phyloP scores from a whole-genome alignment of 2,113 vertebrate genomes.

The Ctenomys sociabilis region DNA sequence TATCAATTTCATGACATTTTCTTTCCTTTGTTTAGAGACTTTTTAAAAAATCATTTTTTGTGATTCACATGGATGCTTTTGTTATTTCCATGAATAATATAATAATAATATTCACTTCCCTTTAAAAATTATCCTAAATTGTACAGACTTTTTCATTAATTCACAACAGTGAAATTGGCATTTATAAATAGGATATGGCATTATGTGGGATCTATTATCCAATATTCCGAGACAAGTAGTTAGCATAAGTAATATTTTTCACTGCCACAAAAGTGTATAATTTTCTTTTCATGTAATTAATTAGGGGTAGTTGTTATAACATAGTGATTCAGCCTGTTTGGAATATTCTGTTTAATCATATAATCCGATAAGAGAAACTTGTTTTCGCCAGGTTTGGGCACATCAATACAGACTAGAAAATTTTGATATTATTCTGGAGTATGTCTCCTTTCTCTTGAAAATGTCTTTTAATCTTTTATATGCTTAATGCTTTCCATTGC shows the following conservation, averaged over 20 bases:
- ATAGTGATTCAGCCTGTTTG: slow-evolving; percentile 24
- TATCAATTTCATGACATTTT: slow-evolving; percentile 1
- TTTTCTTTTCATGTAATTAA: slow-evolving; percentile 67
- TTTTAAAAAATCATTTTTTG: slow-evolving; percentile 8
- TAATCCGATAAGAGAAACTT: slow-evolving; percentile 40
- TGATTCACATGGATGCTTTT: neutral
- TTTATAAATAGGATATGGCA: slow-evolving; percentile 58
- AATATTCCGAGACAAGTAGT: slow-evolving; percentile 68
- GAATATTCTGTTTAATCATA: slow-evolving; percentile 55
- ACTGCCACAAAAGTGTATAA: slow-evolving; percentile 51
- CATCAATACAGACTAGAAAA: slow-evolving; percentile 13
- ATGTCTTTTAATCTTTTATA: slow-evolving; percentile 55
- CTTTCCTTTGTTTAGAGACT: slow-evolving; percentile 4
- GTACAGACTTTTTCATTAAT: slow-evolving; percentile 35
- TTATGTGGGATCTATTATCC: slow-evolving; percentile 54
- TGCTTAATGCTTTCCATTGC: slow-evolving; percentile 12
- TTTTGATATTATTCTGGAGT: slow-evolving; percentile 38
- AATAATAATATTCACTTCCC: neutral
- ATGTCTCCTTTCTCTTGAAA: slow-evolving; percentile 56
- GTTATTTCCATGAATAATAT: slow-evolving; percentile 25
- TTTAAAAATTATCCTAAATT: neutral
- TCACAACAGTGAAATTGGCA: slow-evolving; percentile 43
- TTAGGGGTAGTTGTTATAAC: slow-evolving; percentile 47
- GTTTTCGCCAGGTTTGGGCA: slow-evolving; percentile 17
- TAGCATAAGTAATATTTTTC: slow-evolving; percentile 60